Base-by-base conservation (phyloP, 2,888 invertebrate species). In the Tribolium freemani region DNA sequence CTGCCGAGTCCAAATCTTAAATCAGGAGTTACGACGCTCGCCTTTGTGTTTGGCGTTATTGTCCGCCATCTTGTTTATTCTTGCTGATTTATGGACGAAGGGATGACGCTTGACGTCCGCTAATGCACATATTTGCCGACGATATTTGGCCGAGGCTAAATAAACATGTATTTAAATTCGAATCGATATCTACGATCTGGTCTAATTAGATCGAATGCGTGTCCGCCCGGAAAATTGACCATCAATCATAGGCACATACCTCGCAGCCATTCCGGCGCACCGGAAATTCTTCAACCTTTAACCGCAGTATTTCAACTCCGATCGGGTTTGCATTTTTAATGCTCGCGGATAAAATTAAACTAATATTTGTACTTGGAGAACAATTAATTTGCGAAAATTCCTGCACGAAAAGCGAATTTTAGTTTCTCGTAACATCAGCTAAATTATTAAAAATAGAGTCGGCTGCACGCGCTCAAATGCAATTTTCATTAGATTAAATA, bases 1-100 rank as follows among this genome's bases (percentile, higher is more conserved):
- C 84, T 83, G 83, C 83, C 80, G 81, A 78, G 80, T 71, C 80
- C 80, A 84, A 84, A 84, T 84, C 84, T 83, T 83, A 84, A 84
- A 84, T 83, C 84, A 82, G 81, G 83, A 84, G 82, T 84, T 84
- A 84, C 83, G 83, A 72, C 74, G 78, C 72, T 78, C 80, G 82
- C 79, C 79, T 81, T 81, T 82, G 81, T 82, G 81, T 81, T 80
- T 79, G 76, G 71, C 76, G 66, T 79, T 81, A 82, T 82, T 82
- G 82, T 83, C 78, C 81, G 82, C 83, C 83, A 83, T 82, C 83
- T 83, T 83, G 83, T 83, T 83, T 83, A 82, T 82, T 80, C 80
- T 77, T 75, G 73, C 79, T 81, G 84, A 84, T 83, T 84, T 84
- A 83, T 81, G 76, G 67, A 75, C 73, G 77, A 1, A 38, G 67